Evolutionary conservation across 1,140 invertebrate species (phyloP).

Genomic region (Listronotus oregonensis): DNA sequence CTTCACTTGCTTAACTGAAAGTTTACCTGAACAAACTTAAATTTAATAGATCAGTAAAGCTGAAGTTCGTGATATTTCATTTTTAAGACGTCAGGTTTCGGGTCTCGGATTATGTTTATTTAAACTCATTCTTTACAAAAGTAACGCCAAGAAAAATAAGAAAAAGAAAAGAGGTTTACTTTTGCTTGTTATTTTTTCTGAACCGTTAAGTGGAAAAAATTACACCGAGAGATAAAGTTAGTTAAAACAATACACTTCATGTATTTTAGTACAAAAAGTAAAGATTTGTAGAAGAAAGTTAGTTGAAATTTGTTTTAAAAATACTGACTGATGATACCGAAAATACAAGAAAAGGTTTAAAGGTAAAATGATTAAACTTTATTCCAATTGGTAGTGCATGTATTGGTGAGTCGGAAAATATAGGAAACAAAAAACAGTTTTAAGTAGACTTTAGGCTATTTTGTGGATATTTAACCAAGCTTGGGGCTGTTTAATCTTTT

Average conservation of each 20-base stretch:
- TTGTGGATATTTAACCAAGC: too few species aligned
- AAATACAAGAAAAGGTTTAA: too few species aligned
- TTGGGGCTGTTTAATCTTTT: too few species aligned
- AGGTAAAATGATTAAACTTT: too few species aligned
- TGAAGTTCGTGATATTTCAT: conserved; percentile 31
- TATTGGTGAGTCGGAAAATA: too few species aligned
- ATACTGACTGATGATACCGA: too few species aligned
- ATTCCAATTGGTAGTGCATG: too few species aligned
- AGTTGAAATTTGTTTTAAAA: too few species aligned
- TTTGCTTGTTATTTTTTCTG: conserved; percentile 23
- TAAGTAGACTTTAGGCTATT: too few species aligned
- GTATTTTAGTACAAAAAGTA: neutral
- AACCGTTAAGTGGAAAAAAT: conserved; percentile 27
- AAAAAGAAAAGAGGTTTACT: conserved; percentile 7
- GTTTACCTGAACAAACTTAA: conserved; percentile 15
- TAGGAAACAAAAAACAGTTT: too few species aligned
- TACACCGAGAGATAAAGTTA: conserved; percentile 14
- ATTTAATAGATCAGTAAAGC: conserved; percentile 22
- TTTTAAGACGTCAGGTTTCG: conserved; percentile 22
- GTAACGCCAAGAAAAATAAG: conserved; percentile 22
- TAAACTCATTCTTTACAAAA: conserved; percentile 24
- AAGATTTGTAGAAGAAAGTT: too few species aligned
- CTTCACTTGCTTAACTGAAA: neutral
- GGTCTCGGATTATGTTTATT: conserved; percentile 31
- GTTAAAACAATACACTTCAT: conserved; percentile 10